Percentiles rank a stretch among this genome's conserved stretches.
Conservation (phyloP, 2,888 invertebrate genomes). For the Zootermopsis nevadensis region DNA sequence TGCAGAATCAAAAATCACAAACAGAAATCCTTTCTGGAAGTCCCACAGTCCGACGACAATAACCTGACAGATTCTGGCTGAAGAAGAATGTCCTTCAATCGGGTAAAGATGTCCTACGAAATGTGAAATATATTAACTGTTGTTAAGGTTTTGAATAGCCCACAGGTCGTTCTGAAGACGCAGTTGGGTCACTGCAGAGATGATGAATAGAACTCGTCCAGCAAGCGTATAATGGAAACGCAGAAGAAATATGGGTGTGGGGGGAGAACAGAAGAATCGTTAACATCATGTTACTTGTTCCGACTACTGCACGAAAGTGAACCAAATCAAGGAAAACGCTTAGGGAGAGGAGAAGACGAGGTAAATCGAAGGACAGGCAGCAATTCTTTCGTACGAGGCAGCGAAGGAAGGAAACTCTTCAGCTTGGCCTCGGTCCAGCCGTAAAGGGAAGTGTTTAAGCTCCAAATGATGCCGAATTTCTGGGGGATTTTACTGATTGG, state of each 20-base stretch:
- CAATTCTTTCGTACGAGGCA: slow-evolving; percentile 11
- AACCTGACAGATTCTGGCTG: not conserved
- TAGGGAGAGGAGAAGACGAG: not conserved
- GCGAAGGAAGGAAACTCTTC: too few species aligned
- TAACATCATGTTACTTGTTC: slow-evolving; percentile 35
- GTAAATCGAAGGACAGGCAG: slow-evolving; percentile 8
- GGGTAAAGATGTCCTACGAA: not conserved
- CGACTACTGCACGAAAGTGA: not conserved
- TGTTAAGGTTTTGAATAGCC: not conserved
- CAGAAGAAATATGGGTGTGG: slow-evolving; percentile 24
- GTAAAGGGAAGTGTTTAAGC: slow-evolving; percentile 40
- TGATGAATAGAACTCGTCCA: slow-evolving; percentile 31
- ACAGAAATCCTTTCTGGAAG: not conserved
- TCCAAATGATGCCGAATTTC: slow-evolving; percentile 11
- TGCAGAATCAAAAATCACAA: not conserved
- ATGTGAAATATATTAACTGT: not conserved
- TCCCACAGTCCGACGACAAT: not conserved
- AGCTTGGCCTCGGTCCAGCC: slow-evolving; percentile 22
- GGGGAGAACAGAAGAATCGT: slow-evolving; percentile 29
- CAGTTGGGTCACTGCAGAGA: not conserved
- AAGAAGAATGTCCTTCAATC: not conserved
- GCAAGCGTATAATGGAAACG: slow-evolving; percentile 5
- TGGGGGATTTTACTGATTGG: slow-evolving; percentile 31
- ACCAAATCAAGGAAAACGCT: slow-evolving; percentile 26
- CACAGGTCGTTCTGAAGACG: not conserved